Base-by-base conservation (phyloP, 2,113 vertebrate genomes). In the Nothoprocta pentlandii region DNA sequence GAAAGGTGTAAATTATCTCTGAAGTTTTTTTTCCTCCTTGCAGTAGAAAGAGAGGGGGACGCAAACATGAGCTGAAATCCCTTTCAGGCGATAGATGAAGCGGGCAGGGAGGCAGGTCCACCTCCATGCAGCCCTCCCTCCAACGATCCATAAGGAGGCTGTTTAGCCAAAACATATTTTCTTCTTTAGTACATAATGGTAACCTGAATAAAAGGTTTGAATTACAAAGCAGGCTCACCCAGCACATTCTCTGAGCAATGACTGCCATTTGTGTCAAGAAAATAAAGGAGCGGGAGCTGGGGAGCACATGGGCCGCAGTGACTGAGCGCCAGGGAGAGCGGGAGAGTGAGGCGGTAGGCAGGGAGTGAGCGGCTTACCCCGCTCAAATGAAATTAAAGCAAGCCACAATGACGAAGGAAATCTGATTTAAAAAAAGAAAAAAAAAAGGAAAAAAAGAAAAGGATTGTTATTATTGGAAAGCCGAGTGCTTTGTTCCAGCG, bases 211-310 rank as follows among this genome's bases (percentile, higher is more conserved):
- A 98, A 98, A 97, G 97, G 97, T 97, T 97, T 97, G 97, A 97
- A 98, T 98, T 98, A 98, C 97, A 97, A 98, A 97, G 95, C 95
- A 97, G 95, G 91, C 96, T 98, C 96, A 95, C 96, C 91, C 89
- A 74, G 87, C 95, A 96, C 94, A 94, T 95, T 97, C 91, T 95
- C 92, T 98, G 97, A 98, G 95, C 93, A 93, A 97, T 97, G 97
- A 96, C 87, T 97, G 97, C 97, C 97, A 97, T 98, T 98, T 98
- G 90, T 97, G 97, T 98, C 98, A 98, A 97, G 98, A 97, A 97
- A 98, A 98, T 97, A 97, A 98, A 98, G 95, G 95, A 92, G 96
- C 74, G 49, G 30, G 4, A 93, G 69, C 28, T 56, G 26, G 70
- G 92, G 91, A 2, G 1, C 81, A 92, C 91, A 89, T 28, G 89